Evolutionary conservation across 2,888 invertebrate genomes (phyloP).

Genomic region (Aphodius granarius): DNA sequence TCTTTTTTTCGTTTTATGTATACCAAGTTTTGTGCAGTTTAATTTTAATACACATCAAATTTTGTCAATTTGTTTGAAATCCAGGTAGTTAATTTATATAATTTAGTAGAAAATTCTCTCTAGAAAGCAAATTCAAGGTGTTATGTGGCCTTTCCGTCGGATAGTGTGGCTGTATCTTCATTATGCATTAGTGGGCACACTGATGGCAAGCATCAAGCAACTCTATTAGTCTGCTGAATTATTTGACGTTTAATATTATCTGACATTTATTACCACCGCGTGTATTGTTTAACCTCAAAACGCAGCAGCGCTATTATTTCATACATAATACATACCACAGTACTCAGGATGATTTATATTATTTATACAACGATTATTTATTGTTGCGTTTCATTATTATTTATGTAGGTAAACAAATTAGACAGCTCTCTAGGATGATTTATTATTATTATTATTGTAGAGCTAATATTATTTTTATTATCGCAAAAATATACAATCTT

Average conservation of each 20-base stretch:
- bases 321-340: neutral
- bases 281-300: neutral
- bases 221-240: constrained; percentile 40
- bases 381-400: neutral
- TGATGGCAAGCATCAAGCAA: constrained; percentile 18
- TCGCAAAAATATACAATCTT: neutral
- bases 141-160: constrained; percentile 29
- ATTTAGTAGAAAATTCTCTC: no score
- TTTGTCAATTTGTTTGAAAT: no score
- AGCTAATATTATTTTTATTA: neutral
- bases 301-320: neutral
- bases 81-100: no score
- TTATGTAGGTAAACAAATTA: neutral
- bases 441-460: neutral
- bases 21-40: no score
- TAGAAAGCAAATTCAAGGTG: constrained; percentile 22
- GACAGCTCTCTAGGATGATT: neutral
- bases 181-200: constrained; percentile 22
- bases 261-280: constrained; percentile 23
- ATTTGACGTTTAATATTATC: constrained; percentile 38
- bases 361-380: neutral
- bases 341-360: neutral
- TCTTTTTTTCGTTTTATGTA: no score
- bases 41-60: no score
- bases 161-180: constrained; percentile 26